A percentile compares a stretch with the other conserved stretches of the same genome.
These are phyloP conservation scores for Anoura caudifer DNA, from an alignment of 2,113 vertebrate genomes.

Conservation along the genomic window DNA sequence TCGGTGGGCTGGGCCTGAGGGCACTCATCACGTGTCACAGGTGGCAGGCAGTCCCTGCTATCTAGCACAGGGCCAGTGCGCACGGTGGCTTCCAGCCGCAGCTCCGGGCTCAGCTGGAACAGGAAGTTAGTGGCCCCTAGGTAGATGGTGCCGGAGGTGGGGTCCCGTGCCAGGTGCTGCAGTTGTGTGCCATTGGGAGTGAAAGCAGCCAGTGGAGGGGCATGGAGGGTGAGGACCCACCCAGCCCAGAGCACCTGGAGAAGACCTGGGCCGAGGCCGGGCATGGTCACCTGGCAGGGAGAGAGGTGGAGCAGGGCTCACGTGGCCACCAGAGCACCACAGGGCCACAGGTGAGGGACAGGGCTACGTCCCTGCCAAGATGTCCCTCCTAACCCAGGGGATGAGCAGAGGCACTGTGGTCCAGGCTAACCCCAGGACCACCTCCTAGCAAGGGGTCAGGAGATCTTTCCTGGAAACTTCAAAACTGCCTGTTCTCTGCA, in stretches of 20 bases:
- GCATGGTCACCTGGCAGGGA: constrained; percentile 87
- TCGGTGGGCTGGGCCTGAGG: constrained; percentile 89
- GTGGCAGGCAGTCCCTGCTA: constrained; percentile 94
- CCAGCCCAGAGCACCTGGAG: constrained; percentile 82
- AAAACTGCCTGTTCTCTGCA: not conserved
- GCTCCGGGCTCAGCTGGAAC: constrained; percentile 90
- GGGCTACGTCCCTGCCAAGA: not conserved
- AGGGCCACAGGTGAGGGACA: not conserved
- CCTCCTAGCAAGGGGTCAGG: not conserved
- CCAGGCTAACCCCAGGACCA: not conserved
- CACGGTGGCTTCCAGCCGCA: constrained; percentile 83
- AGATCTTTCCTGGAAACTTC: not conserved
- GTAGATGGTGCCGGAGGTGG: constrained; percentile 87
- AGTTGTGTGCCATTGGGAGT: constrained; percentile 85
- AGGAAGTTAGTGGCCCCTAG: constrained; percentile 93
- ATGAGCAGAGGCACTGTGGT: not conserved
- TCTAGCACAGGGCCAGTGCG: constrained; percentile 91
- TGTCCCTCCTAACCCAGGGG: not conserved
- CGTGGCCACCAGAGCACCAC: rapidly evolving
- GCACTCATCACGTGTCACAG: constrained; percentile 89
- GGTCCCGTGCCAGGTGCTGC: constrained; percentile 91
- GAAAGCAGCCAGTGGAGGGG: constrained; percentile 81
- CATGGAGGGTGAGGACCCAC: constrained; percentile 79
- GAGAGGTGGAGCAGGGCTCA: not conserved
- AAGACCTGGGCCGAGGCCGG: constrained; percentile 85